Percentiles rank a stretch among this genome's conserved stretches.
Conservation (phyloP, 2,888 invertebrate genomes). For the Limnephilus auricula region DNA sequence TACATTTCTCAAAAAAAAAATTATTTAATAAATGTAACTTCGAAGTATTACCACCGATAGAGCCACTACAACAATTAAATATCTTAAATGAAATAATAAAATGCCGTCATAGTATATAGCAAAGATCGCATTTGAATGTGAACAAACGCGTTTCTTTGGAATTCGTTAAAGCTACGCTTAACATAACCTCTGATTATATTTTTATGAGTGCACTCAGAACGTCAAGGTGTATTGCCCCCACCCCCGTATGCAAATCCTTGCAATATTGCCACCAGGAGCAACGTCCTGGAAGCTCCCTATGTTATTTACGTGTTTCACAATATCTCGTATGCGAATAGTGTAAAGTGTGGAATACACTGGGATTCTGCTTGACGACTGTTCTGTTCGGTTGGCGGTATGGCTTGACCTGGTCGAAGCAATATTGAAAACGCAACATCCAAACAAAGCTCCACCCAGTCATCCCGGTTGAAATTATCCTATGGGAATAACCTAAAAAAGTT, state of each 20-base stretch:
- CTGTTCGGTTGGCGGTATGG: background rate
- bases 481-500: too few species aligned
- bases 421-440: background rate
- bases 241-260: constrained; percentile 42
- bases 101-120: background rate
- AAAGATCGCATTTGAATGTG: background rate
- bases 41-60: background rate
- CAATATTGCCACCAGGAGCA: constrained; percentile 35
- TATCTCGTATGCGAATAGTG: constrained; percentile 46
- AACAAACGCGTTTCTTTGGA: background rate
- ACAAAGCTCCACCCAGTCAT: background rate
- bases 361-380: background rate
- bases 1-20: too few species aligned
- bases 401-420: background rate
- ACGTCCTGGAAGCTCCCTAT: constrained; percentile 28
- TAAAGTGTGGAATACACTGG: background rate
- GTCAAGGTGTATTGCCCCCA: constrained; percentile 46
- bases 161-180: background rate
- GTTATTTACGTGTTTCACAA: constrained; percentile 62
- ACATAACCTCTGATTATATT: constrained; percentile 41
- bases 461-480: background rate
- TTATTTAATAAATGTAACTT: too few species aligned
- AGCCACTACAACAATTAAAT: background rate
- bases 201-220: constrained; percentile 28
- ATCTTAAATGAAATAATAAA: background rate